Base-by-base conservation (phyloP, 1,140 invertebrate species). In the Lysiphlebus fabarum region DNA sequence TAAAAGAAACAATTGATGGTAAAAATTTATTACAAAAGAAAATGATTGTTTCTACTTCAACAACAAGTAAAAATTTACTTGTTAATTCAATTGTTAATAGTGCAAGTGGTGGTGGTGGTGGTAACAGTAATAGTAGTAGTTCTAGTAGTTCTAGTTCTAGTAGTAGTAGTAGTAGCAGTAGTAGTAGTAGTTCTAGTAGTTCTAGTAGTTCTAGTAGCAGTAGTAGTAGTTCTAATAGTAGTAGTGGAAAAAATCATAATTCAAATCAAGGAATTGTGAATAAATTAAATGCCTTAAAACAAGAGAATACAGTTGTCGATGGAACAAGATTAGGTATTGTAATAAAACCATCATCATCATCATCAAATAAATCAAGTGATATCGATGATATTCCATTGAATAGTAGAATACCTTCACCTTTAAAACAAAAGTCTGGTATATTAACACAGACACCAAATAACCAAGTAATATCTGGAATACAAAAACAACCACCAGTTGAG, bases 221-320 rank as follows among this genome's bases (percentile, higher is more conserved):
- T 4, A 26, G 17, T 26, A 4, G 17, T 50, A 75, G n/a, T n/a
- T n/a, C n/a, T n/a, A n/a, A n/a, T n/a, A n/a, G 69, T 56, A 58
- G 69, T 59, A 65, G 75, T 58, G 67, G 65, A 11, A 80, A 79
- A 58, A 63, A 76, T 26, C 77, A 77, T 47, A 80, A 74, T 68
- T 68, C 75, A 57, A 67, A 78, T 59, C 75, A 77, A 62, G 69
- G 63, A 48, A 63, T 72, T 60, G 66, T 75, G 54, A 68, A 66
- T 54, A 80, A 79, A 66, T 63, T 75, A 8, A 79, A 78, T 76
- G 71, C 75, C 69, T 75, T 76, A 69, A 78, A 77, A 73, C 75
- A 76, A 67, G 74, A 79, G 40, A 50, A 66, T 43, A 60, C 17
- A 26, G 17, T 69, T 5, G 45, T 73, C 47, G 72, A 76, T 26